These are phyloP conservation scores for Paraplagusia blochii DNA, from an alignment of 2,113 vertebrate species.

Conservation along the genomic window DNA sequence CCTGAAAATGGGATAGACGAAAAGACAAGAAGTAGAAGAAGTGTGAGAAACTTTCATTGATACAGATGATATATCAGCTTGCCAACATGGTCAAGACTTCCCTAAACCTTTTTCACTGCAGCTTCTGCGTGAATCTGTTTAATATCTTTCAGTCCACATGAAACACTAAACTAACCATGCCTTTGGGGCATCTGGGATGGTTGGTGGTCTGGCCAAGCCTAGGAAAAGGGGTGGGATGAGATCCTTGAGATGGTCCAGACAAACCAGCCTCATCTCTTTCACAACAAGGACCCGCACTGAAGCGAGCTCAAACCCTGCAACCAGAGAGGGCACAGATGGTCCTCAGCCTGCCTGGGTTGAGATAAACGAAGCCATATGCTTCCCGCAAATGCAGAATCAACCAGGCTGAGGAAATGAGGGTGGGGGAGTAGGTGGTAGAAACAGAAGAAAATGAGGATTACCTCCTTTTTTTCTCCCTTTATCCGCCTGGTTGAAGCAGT, in stretches of 20 bases:
- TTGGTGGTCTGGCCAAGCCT: conserved; percentile 60
- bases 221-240: conserved; percentile 66
- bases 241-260: conserved; percentile 88
- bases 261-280: conserved; percentile 68
- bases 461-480: conserved; percentile 68
- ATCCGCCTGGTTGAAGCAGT: conserved; percentile 69
- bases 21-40: too few species aligned
- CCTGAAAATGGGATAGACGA: too few species aligned
- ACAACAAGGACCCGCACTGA: conserved; percentile 84
- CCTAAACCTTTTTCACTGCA: conserved; percentile 48
- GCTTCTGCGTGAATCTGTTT: conserved; percentile 93
- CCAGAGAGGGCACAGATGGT: conserved; percentile 80
- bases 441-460: conserved; percentile 46
- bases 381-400: conserved; percentile 71
- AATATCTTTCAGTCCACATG: conserved; percentile 94
- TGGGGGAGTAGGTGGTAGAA: conserved; percentile 19
- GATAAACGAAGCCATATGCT: conserved; percentile 97
- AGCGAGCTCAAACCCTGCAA: conserved; percentile 85
- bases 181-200: conserved; percentile 84
- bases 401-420: conserved; percentile 69
- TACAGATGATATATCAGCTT: too few species aligned
- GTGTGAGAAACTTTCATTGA: too few species aligned
- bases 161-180: conserved; percentile 88
- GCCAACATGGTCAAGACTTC: too few species aligned
- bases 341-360: conserved; percentile 59